Base-by-base conservation (phyloP, 2,113 vertebrate genomes). In the Turdus rufiventris region DNA sequence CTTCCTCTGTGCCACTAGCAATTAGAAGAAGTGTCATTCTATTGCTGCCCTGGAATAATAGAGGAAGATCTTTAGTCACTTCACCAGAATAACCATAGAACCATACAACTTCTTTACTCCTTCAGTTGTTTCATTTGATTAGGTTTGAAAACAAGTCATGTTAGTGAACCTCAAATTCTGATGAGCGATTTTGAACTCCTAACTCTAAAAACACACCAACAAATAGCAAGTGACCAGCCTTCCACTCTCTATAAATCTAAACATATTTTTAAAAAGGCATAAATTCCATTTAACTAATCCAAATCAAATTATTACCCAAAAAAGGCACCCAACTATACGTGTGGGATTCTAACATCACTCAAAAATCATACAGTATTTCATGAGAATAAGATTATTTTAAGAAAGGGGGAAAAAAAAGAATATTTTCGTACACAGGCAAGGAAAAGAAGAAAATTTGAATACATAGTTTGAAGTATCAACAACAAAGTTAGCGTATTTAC, bases 221-320 rank as follows among this genome's bases (percentile, higher is more conserved):
- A 84, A 71, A 51, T 2, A 68, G 15, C 14, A 88, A 88, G n/a
- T 5, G 61, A 62, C 1, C 5, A 71, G 33, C 5, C 15, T 10
- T 77, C 7, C 14, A 38, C 5, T 57, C 10, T 31, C 6, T 50
- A 7, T 8, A 43, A 24, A 20, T 26, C 8, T 33, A 51, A 73
- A 26, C 0, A 29, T 18, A 47, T 20, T 34, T 79, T 73, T 9
- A 1, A 2, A n/a, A 1, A 56, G 25, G 25, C 0, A 3, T 2
- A 18, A 24, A 60, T 58, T 65, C 8, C 8, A 38, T 61, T 7
- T 61, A 58, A 83, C 3, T 57, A 43, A 72, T 17, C 14, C 34
- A 80, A 63, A 70, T 21, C 2, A 85, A 68, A 38, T 10, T 16
- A 29, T 43, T 48, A 5, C 33, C 10, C 17, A 34, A 71, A 83